A percentile compares a stretch with the other conserved stretches of the same genome.
Conservation (phyloP, 1,140 invertebrate genomes). For the Panagrolaimus sp. region DNA sequence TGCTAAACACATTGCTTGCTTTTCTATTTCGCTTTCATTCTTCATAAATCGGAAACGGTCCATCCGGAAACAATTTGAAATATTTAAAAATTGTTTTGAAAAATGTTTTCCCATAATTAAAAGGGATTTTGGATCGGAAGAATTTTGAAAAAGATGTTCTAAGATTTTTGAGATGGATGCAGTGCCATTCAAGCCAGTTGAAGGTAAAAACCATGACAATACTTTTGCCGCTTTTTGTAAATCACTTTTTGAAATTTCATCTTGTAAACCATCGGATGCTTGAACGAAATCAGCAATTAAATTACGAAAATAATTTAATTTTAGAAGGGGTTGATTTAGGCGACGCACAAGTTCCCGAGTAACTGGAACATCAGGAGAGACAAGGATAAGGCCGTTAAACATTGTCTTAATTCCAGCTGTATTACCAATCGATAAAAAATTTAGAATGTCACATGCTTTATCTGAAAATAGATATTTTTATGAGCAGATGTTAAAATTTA, state of each 20-base stretch:
- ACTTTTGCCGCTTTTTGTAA: slow-evolving; percentile 27
- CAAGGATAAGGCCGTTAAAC: slow-evolving; percentile 57
- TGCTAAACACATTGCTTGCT: slow-evolving; percentile 32
- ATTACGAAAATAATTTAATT: slow-evolving; percentile 29
- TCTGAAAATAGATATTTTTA: no score
- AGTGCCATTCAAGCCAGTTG: background rate
- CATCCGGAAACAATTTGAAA: slow-evolving; percentile 64
- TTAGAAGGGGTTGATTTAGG: slow-evolving; percentile 26
- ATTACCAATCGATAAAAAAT: background rate
- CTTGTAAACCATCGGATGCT: slow-evolving; percentile 28
- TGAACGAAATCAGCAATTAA: slow-evolving; percentile 24
- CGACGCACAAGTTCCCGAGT: slow-evolving; percentile 54
- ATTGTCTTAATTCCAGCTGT: background rate
- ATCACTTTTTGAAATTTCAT: slow-evolving; percentile 35
- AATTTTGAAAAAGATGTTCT: slow-evolving; percentile 25
- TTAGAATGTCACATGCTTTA: background rate
- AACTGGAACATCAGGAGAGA: slow-evolving; percentile 59
- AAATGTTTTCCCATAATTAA: slow-evolving; percentile 38
- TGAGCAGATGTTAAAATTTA: no score
- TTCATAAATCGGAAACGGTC: slow-evolving; percentile 63
- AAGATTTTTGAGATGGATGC: slow-evolving; percentile 4
- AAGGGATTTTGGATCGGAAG: slow-evolving; percentile 25
- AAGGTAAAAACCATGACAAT: background rate
- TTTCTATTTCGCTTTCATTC: slow-evolving; percentile 29
- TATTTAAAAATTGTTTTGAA: slow-evolving; percentile 5